Conservation (phyloP, 1,140 invertebrate species). For the Temnothorax curvispinosus region DNA sequence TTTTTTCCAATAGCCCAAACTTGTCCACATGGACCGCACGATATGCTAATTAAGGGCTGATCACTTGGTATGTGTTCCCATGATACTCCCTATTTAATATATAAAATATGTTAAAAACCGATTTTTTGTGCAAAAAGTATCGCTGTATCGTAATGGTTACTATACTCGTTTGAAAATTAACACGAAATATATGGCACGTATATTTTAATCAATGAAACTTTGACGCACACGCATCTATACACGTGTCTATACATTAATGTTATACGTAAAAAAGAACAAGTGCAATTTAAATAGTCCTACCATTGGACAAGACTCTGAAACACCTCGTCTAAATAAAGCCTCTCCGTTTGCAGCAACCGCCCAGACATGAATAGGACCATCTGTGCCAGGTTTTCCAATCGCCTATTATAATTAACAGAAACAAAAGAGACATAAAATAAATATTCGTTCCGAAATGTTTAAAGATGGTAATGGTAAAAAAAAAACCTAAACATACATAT, state of each 20-base stretch:
- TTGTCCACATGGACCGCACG: slow-evolving; percentile 88
- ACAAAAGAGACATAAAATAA: slow-evolving; percentile 24
- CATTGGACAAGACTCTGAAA: slow-evolving; percentile 89
- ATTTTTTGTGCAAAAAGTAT: not conserved
- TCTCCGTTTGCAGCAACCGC: slow-evolving; percentile 93
- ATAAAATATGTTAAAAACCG: slow-evolving; percentile 22
- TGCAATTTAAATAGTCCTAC: slow-evolving; percentile 83
- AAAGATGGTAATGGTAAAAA: slow-evolving; percentile 4
- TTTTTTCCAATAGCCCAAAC: slow-evolving; percentile 95
- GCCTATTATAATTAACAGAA: slow-evolving; percentile 64
- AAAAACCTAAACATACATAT: slow-evolving; percentile 85
- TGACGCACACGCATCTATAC: too few relatives aligned
- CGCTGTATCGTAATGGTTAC: not conserved
- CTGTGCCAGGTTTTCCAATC: slow-evolving; percentile 78
- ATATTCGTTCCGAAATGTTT: not conserved
- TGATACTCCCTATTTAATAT: slow-evolving; percentile 87
- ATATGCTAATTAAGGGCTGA: slow-evolving; percentile 91
- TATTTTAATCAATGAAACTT: slow-evolving; percentile 11
- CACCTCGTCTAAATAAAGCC: slow-evolving; percentile 92
- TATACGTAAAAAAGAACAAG: not conserved
- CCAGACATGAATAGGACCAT: slow-evolving; percentile 89
- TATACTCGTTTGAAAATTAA: not conserved
- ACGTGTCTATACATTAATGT: not conserved
- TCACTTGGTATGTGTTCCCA: slow-evolving; percentile 93
- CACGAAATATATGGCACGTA: not conserved